Evolutionary conservation across 2,888 invertebrate species (phyloP).

Genomic region (Amitus sp.): DNA sequence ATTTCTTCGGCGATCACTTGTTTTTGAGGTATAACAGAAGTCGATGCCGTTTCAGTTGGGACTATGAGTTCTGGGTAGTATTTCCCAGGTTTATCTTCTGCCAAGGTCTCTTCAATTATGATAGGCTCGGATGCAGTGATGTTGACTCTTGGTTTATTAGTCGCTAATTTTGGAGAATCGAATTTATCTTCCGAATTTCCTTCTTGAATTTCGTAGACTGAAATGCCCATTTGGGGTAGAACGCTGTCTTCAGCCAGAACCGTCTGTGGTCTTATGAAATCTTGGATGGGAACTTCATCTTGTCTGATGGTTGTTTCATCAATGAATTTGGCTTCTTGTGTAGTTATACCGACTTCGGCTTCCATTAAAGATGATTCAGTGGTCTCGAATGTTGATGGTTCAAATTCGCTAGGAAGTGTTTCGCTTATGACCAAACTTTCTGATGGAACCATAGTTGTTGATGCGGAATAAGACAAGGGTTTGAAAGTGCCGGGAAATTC

Average conservation of each 20-base stretch:
- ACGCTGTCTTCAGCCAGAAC: constrained; percentile 70
- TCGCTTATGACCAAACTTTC: constrained; percentile 68
- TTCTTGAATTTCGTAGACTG: constrained; percentile 74
- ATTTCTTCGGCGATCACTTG: constrained; percentile 74
- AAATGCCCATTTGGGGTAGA: constrained; percentile 72
- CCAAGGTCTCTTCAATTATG: constrained; percentile 74
- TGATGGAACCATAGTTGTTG: constrained; percentile 61
- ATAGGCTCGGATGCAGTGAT: constrained; percentile 74
- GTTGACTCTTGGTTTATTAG: constrained; percentile 71
- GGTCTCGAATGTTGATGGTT: constrained; percentile 35
- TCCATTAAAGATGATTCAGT: constrained; percentile 60
- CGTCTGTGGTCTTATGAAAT: constrained; percentile 65
- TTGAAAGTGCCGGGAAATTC: constrained; percentile 66
- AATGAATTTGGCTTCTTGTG: constrained; percentile 76
- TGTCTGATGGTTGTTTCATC: constrained; percentile 72
- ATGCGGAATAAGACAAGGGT: constrained; percentile 66
- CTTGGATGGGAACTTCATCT: constrained; percentile 71
- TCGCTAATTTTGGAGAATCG: constrained; percentile 65
- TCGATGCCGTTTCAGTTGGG: constrained; percentile 79
- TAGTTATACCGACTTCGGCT: constrained; percentile 70
- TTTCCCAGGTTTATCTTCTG: constrained; percentile 79
- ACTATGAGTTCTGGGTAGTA: constrained; percentile 83
- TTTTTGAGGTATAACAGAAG: constrained; percentile 74
- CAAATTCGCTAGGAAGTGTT: constrained; percentile 55
- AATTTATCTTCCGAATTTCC: constrained; percentile 72